Evolutionary conservation across 2,113 vertebrate genomes (phyloP), one percentile per base, ranked within the genome.

Genomic region (Trochalopteron elliotii): DNA sequence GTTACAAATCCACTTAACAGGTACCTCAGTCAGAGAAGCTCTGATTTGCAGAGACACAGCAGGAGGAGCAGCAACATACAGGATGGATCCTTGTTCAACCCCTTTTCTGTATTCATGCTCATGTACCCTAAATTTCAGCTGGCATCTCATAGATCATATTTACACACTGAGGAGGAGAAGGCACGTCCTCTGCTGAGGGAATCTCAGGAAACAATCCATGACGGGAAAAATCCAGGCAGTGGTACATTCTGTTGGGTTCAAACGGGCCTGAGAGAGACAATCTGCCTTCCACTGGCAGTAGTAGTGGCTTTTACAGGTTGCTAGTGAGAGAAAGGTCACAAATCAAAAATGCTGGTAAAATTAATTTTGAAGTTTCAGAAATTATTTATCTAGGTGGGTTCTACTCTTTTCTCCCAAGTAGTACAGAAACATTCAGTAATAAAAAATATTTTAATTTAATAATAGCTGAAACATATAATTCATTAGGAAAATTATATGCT

Each of bases 401-500:
- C 57, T 61, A 77, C 10, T 47, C 37, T 10, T 0, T 60, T 85
- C 37, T 8, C 59, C 84, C 31, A 53, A 20, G 9, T 37, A 90
- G 31, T 19, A 68, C 31, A 15, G 45, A 90, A 95, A 60, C 13
- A 79, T 69, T 94, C 44, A 45, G n/a, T 42, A 83, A 68, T 31
- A 63, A 39, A 83, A 84, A 84, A 47, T 49, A n/a, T 50, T 85
- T 86, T 25, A 55, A 80, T 94, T 83, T 42, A 8, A 42, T 93
- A 93, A 74, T 65, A 82, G n/a, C 33, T 65, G 53, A 85, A 76
- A 40, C 47, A 40, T 30, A 69, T 60, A 4, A 86, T 88, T 93
- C 84, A 88, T 80, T 94, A 90, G 52, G 25, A 88, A 95, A 95
- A 92, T 90, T 65, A 88, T 72, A 61, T 72, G 50, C 55, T 88